Evolutionary conservation across 2,113 vertebrate species (phyloP).

Genomic region (Pteropus alecto): DNA sequence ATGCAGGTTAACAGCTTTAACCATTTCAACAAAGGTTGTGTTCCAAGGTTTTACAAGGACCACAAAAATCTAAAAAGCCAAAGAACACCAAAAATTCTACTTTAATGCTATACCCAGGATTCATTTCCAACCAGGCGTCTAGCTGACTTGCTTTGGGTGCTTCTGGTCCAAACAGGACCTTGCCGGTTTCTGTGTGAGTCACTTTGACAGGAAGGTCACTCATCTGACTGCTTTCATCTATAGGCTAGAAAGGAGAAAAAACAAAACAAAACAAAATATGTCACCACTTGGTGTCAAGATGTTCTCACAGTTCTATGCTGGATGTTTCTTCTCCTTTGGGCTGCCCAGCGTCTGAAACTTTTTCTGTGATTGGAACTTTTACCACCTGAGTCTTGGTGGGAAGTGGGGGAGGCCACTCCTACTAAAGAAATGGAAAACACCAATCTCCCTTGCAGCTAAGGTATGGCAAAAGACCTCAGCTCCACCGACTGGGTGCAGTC

Average conservation of each 20-base stretch:
- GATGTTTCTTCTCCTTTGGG: neutral
- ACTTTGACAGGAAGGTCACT: constrained; percentile 99
- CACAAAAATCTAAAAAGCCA: neutral
- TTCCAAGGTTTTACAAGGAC: neutral
- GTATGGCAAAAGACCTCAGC: neutral
- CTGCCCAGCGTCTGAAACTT: neutral
- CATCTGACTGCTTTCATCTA: constrained; percentile 99
- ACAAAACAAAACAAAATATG: neutral
- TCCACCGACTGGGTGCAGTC: neutral
- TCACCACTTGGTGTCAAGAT: neutral
- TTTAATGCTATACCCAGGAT: constrained; percentile 90
- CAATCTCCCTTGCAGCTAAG: neutral
- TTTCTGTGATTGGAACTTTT: neutral
- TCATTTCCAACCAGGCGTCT: constrained; percentile 99
- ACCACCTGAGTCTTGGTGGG: neutral
- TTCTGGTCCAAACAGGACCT: constrained; percentile 95
- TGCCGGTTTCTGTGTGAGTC: constrained; percentile 97
- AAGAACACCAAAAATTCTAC: neutral
- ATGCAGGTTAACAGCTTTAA: neutral
- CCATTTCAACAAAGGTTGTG: neutral
- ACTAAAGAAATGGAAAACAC: neutral
- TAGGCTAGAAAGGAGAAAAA: constrained; percentile 83
- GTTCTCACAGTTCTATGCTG: neutral
- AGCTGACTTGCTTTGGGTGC: constrained; percentile 98
- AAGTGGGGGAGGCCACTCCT: neutral